These are phyloP conservation scores for Drosophila miranda DNA, from an alignment of 1,140 invertebrate species.

Conservation along the genomic window DNA sequence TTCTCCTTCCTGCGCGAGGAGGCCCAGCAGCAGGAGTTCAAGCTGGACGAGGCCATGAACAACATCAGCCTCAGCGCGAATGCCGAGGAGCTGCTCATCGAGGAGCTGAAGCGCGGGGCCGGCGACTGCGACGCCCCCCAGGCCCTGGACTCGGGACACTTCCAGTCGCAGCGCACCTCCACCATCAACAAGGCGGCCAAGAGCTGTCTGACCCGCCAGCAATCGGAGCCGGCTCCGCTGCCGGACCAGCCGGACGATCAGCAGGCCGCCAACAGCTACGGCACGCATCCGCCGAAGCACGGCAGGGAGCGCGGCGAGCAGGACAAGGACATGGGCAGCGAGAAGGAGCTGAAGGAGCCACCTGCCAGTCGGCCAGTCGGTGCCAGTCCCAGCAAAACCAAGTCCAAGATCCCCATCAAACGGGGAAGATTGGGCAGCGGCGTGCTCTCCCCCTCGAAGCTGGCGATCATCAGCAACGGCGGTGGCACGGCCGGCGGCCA, in stretches of 20 bases:
- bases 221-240: slow-evolving; percentile 72
- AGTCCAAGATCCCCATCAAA: slow-evolving; percentile 81
- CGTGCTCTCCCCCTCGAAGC: slow-evolving; percentile 68
- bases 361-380: slow-evolving; percentile 61
- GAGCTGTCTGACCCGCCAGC: slow-evolving; percentile 65
- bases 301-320: slow-evolving; percentile 59
- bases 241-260: background rate
- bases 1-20: slow-evolving; percentile 76
- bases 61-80: slow-evolving; percentile 75
- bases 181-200: slow-evolving; percentile 58
- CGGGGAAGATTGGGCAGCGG: slow-evolving; percentile 65
- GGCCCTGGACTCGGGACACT: slow-evolving; percentile 53
- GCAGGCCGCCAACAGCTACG: slow-evolving; percentile 47
- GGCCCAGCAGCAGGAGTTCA: slow-evolving; percentile 74
- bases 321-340: slow-evolving; percentile 73
- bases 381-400: slow-evolving; percentile 70
- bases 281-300: slow-evolving; percentile 75
- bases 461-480: slow-evolving; percentile 43
- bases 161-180: slow-evolving; percentile 66
- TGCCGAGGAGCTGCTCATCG: slow-evolving; percentile 77
- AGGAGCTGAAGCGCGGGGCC: slow-evolving; percentile 68
- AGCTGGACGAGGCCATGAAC: slow-evolving; percentile 78
- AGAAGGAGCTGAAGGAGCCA: slow-evolving; percentile 53
- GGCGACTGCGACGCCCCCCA: slow-evolving; percentile 52
- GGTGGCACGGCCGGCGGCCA: slow-evolving; percentile 11